A percentile compares a stretch with the other conserved stretches of the same genome.
phyloP scores from a whole-genome alignment of 2,797 vertebrate species.

The Fistularia commersonii region DNA sequence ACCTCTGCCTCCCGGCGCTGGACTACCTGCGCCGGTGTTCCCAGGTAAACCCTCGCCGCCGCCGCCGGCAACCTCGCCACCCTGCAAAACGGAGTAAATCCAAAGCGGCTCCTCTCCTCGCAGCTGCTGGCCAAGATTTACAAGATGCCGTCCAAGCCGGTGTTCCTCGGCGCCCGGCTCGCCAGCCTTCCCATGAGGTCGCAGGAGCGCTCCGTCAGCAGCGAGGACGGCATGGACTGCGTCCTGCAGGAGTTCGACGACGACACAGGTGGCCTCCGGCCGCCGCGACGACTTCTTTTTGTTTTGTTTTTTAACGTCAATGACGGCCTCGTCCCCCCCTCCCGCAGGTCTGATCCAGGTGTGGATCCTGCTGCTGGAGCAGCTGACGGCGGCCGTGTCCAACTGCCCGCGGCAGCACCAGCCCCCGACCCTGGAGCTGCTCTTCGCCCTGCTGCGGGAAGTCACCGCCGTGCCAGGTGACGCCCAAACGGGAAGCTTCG shows the following conservation, averaged over 20 bases:
- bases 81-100: not conserved
- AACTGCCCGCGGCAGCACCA: slow-evolving; percentile 96
- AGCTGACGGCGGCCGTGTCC: slow-evolving; percentile 91
- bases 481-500: no score
- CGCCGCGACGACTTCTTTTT: not conserved
- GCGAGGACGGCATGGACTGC: slow-evolving; percentile 90
- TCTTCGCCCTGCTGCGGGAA: slow-evolving; percentile 90
- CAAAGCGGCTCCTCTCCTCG: not conserved
- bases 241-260: slow-evolving; percentile 93
- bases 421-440: slow-evolving; percentile 90
- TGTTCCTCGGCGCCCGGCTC: slow-evolving; percentile 88
- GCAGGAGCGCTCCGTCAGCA: slow-evolving; percentile 85
- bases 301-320: not conserved
- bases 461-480: slow-evolving; percentile 85
- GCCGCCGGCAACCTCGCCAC: not conserved
- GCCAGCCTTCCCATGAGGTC: slow-evolving; percentile 83
- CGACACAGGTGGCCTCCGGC: slow-evolving; percentile 78
- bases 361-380: slow-evolving; percentile 93
- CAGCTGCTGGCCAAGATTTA: slow-evolving; percentile 96
- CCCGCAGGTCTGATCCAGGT: slow-evolving; percentile 90
- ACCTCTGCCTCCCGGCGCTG: slow-evolving; percentile 93
- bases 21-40: slow-evolving; percentile 94
- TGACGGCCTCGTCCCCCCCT: not conserved
- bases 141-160: slow-evolving; percentile 93
- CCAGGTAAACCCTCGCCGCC: slow-evolving; percentile 75